phyloP scores from a whole-genome alignment of 2,797 vertebrate species.

The Pangasius larnaudii region DNA sequence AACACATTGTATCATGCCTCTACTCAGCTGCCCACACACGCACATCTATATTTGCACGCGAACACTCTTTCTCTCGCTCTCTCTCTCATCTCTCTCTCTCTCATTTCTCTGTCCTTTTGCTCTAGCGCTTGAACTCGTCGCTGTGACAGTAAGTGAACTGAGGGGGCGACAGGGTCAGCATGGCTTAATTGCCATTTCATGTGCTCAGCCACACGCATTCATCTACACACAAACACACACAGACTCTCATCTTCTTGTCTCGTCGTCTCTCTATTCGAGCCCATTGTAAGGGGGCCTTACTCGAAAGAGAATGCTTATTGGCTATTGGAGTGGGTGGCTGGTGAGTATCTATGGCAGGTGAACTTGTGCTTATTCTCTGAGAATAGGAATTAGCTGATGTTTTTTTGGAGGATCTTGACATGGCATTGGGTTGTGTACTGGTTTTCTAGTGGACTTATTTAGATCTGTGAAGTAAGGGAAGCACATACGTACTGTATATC shows the following conservation, averaged over 20 bases:
- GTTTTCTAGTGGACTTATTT: not conserved
- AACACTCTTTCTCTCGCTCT: no score
- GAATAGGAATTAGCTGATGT: not conserved
- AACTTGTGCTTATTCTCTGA: not conserved
- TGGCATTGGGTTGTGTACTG: not conserved
- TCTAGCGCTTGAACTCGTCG: slow-evolving; percentile 35
- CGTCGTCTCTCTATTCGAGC: not conserved
- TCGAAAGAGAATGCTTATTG: slow-evolving; percentile 31
- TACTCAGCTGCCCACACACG: not conserved
- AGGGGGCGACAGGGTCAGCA: slow-evolving; percentile 45
- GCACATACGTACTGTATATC: not conserved
- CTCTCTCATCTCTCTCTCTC: slow-evolving; percentile 13
- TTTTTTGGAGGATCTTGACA: not conserved
- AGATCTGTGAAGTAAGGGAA: not conserved
- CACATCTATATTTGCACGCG: not conserved
- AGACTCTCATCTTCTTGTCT: slow-evolving; percentile 1
- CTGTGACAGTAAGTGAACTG: slow-evolving; percentile 48
- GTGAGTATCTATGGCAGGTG: slow-evolving; percentile 8
- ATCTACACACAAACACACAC: slow-evolving; percentile 42
- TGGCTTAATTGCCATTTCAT: slow-evolving; percentile 63
- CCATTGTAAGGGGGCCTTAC: slow-evolving; percentile 19
- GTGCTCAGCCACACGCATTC: slow-evolving; percentile 36
- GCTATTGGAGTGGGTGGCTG: slow-evolving; percentile 41
- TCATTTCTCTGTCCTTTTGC: slow-evolving; percentile 24
- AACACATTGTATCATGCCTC: slow-evolving; percentile 9